These are phyloP conservation scores for Ariopsis seemanni DNA, from an alignment of 2,113 vertebrate species.

Conservation along the genomic window DNA sequence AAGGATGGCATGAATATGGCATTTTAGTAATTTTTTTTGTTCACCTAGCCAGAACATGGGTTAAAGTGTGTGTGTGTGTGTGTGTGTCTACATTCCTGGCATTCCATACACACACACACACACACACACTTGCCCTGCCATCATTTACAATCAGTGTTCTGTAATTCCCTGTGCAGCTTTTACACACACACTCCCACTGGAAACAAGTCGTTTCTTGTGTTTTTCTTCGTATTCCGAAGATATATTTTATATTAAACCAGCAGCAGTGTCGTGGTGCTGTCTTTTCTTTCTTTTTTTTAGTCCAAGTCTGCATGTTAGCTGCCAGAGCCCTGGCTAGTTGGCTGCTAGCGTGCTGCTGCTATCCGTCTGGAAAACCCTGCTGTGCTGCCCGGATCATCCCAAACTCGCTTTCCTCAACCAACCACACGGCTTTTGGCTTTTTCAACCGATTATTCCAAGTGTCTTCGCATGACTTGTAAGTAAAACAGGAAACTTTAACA, in stretches of 20 bases:
- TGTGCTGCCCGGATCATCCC: neutral
- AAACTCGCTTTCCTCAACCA: no score
- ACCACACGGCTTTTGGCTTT: no score
- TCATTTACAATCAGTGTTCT: conserved; percentile 37
- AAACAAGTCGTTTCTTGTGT: neutral
- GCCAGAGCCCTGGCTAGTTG: neutral
- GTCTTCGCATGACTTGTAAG: conserved; percentile 38
- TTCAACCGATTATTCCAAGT: neutral
- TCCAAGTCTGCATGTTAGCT: conserved; percentile 11
- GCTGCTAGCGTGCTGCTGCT: conserved; percentile 28
- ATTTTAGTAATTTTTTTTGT: neutral
- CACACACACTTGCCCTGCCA: conserved; percentile 19
- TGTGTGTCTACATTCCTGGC: conserved; percentile 42
- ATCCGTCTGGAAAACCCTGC: neutral
- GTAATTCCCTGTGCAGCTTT: neutral
- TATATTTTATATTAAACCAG: neutral
- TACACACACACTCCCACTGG: no score
- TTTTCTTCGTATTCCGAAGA: neutral
- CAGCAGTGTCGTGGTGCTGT: neutral
- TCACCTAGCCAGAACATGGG: no score
- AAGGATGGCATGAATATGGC: no score
- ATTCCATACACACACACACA: conserved; percentile 25
- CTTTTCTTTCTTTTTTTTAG: no score
- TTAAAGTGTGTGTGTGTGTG: neutral
- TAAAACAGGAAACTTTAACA: neutral